Conservation (phyloP, 2,113 vertebrate genomes). For the Epinephelus fuscoguttatus region DNA sequence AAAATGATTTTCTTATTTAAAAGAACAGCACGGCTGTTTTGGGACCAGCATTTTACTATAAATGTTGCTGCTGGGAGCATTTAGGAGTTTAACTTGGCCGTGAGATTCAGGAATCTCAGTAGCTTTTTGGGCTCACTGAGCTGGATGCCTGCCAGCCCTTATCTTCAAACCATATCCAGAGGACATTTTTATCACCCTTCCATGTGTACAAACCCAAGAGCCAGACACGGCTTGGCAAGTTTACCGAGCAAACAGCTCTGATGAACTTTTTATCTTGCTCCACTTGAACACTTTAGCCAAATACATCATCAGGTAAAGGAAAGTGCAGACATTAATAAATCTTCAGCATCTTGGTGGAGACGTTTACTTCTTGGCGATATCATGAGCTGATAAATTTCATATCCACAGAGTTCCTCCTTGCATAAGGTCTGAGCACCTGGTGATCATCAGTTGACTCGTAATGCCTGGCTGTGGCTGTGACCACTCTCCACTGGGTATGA, state of each 20-base stretch:
- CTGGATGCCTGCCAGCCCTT: constrained; percentile 54
- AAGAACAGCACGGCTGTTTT: not conserved
- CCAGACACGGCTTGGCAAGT: constrained; percentile 3
- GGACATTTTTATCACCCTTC: constrained; percentile 61
- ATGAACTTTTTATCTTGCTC: constrained; percentile 47
- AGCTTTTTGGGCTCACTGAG: constrained; percentile 20
- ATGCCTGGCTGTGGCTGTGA: constrained; percentile 35
- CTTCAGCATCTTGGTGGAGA: constrained; percentile 1
- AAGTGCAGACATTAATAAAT: constrained; percentile 44
- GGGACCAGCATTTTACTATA: constrained; percentile 6
- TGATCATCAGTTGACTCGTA: constrained; percentile 36
- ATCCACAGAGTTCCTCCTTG: not conserved
- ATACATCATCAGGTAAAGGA: constrained; percentile 19
- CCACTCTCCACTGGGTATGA: constrained; percentile 43
- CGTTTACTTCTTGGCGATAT: constrained; percentile 14
- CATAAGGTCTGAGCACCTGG: constrained; percentile 35
- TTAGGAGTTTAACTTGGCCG: constrained; percentile 39
- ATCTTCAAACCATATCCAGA: constrained; percentile 58
- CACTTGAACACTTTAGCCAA: constrained; percentile 21
- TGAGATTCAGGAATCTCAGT: constrained; percentile 21
- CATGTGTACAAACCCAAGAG: constrained; percentile 58
- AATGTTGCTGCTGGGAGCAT: constrained; percentile 35
- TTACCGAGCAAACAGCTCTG: constrained; percentile 47
- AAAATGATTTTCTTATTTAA: not conserved
- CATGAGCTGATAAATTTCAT: not conserved